Base-by-base conservation (phyloP, 2,888 invertebrate genomes). In the Agapetus fuscipes region DNA sequence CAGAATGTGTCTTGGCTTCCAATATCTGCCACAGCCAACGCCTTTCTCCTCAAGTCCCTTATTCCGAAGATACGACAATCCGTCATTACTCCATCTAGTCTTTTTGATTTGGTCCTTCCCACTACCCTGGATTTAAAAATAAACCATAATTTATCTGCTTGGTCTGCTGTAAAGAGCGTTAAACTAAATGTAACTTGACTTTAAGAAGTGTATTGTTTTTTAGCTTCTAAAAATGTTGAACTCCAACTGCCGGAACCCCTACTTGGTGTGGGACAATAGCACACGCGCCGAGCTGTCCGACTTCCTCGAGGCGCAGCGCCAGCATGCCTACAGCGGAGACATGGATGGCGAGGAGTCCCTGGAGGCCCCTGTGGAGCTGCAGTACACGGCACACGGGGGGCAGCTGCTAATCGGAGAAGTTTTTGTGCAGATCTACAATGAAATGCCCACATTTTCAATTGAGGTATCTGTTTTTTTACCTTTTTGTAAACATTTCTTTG, bases 191-290 rank as follows among this genome's bases (percentile, higher is more conserved):
- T n/a, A n/a, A n/a, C n/a, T n/a, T n/a, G n/a, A n/a, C n/a, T n/a
- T n/a, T n/a, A n/a, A n/a, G n/a, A n/a, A n/a, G n/a, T n/a, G n/a
- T n/a, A n/a, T n/a, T n/a, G n/a, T 50, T 43, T 59, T 58, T 14
- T 56, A 78, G 75, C 71, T 95, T 31, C 67, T 98, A 38, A 98
- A 98, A 68, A 78, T 83, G 10, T 62, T 99, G n/a, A 98, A 91
- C 52, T 91, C 93, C 26, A 98, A 98, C 62, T 87, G 89, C 56
- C 85, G 89, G 49, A 94, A 86, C 54, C 98, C 98, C 0, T 95
- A 97, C 62, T 71, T 99, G 16, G 83, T 98, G 29, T 99, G 98
- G 98, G 90, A 98, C 64, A 98, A 98, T 64, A 84, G 86, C 5
- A 97, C 97, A 0, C 73, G 98, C 49, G 88, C 88, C 0, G 96